Evolutionary conservation across 2,113 vertebrate genomes (phyloP).

Genomic region (Oncorhynchus keta): DNA sequence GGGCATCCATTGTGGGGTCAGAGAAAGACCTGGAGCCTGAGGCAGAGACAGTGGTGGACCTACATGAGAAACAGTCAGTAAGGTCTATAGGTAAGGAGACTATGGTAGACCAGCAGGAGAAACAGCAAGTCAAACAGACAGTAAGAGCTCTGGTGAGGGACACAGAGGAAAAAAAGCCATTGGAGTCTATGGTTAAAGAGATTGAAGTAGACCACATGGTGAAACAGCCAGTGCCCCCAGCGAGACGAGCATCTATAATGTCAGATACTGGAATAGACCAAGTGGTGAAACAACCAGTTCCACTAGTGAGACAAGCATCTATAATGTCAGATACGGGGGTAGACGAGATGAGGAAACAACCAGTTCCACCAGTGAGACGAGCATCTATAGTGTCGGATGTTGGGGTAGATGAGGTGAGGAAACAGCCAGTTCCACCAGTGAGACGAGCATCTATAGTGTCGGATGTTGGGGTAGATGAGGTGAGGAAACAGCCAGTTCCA

Average conservation of each 20-base stretch:
- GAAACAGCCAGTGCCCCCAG: not conserved
- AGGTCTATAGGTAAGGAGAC: not conserved
- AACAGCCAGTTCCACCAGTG: too few species aligned
- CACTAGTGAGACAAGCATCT: too few species aligned
- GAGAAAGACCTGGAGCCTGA: slow-evolving; percentile 34
- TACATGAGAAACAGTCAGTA: not conserved
- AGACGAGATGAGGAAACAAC: too few species aligned
- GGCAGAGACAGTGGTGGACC: slow-evolving; percentile 3
- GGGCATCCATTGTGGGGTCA: slow-evolving; percentile 45
- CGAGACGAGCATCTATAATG: too few species aligned
- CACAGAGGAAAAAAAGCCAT: slow-evolving; percentile 20
- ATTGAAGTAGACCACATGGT: not conserved
- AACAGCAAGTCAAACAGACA: slow-evolving; percentile 13
- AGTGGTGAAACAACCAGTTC: too few species aligned
- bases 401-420: accelerated
- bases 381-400: too few species aligned
- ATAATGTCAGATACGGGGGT: too few species aligned
- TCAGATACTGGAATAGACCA: not conserved
- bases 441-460: too few species aligned
- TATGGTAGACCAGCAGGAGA: not conserved
- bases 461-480: too few species aligned
- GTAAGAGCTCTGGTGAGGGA: not conserved
- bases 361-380: too few species aligned
- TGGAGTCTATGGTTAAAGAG: not conserved
- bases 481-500: too few species aligned